Evolutionary conservation across 2,888 invertebrate species (phyloP).

Genomic region (Baronia brevicornis): DNA sequence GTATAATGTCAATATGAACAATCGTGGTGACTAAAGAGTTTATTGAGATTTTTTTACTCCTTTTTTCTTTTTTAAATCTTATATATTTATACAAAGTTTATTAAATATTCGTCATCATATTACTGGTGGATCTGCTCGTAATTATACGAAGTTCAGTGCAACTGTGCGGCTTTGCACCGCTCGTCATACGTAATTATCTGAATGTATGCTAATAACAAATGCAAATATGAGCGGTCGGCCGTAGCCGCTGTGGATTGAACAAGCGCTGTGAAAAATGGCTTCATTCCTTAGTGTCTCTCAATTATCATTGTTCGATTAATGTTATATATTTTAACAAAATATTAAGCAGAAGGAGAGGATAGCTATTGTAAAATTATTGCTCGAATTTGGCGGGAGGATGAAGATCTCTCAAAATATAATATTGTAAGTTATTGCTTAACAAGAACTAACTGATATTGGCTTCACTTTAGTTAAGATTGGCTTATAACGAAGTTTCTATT

Average conservation of each 20-base stretch:
- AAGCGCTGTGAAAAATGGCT: conserved; percentile 54
- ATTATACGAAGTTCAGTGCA: conserved; percentile 42
- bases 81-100: too few species aligned
- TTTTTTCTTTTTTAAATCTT: too few species aligned
- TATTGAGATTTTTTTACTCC: too few species aligned
- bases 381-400: too few species aligned
- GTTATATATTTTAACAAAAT: conserved; percentile 4
- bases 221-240: conserved; percentile 51
- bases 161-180: conserved; percentile 36
- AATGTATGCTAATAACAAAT: conserved; percentile 60
- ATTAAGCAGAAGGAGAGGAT: too few species aligned
- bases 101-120: conserved; percentile 31
- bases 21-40: too few species aligned
- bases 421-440: neutral
- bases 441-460: neutral
- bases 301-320: conserved; percentile 9
- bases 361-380: too few species aligned
- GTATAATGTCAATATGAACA: too few species aligned
- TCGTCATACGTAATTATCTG: conserved; percentile 66
- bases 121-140: conserved; percentile 39
- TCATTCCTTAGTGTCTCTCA: conserved; percentile 36
- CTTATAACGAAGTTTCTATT: conserved; percentile 62
- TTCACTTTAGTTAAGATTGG: neutral
- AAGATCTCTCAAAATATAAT: conserved; percentile 8
- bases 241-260: conserved; percentile 26